Conservation (phyloP, 2,113 vertebrate species). For the Asarcornis scutulata region DNA sequence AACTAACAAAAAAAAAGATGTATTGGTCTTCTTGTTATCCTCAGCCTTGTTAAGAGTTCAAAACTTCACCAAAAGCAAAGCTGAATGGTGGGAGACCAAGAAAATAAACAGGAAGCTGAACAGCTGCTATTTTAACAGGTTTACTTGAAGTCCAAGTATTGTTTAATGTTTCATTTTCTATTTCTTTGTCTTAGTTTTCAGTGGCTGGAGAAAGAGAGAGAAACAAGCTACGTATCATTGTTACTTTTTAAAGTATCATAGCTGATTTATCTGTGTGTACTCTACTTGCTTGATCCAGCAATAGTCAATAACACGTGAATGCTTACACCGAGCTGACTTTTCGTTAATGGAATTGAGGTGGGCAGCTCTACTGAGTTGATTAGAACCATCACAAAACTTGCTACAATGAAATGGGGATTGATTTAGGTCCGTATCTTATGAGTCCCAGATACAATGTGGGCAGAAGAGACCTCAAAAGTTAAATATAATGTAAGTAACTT, state of each 20-base stretch:
- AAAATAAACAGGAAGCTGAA: background rate
- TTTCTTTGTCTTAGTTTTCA: background rate
- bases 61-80: background rate
- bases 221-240: background rate
- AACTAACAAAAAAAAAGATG: background rate
- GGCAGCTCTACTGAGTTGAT: constrained; percentile 34
- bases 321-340: background rate
- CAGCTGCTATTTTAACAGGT: background rate
- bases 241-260: background rate
- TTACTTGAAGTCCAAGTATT: background rate
- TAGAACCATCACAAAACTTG: constrained; percentile 42
- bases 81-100: background rate
- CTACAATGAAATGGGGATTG: constrained; percentile 27
- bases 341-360: constrained; percentile 1
- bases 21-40: background rate
- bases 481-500: background rate
- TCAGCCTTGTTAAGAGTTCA: background rate
- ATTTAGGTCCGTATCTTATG: constrained; percentile 53
- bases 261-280: background rate
- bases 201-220: background rate
- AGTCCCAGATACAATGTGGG: background rate
- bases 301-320: background rate
- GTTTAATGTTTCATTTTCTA: background rate
- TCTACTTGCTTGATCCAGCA: background rate
- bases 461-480: background rate